Percentiles rank a stretch among this genome's conserved stretches.
phyloP scores from a whole-genome alignment of 2,113 vertebrate species.

The Carollia perspicillata region DNA sequence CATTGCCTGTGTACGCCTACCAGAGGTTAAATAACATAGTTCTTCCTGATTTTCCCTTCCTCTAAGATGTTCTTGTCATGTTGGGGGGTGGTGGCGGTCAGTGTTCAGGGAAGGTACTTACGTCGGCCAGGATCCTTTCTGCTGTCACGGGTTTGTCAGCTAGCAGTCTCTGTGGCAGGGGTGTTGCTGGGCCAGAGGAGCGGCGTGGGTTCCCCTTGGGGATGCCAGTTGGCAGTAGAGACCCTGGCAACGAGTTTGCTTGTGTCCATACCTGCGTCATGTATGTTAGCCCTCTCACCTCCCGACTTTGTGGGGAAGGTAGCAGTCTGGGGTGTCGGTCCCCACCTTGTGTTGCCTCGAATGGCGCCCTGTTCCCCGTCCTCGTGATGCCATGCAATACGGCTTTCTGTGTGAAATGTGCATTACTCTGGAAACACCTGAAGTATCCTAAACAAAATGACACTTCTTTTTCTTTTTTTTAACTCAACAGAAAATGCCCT shows the following conservation, averaged over 20 bases:
- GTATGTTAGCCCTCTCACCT: not conserved
- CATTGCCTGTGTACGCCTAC: not conserved
- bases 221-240: not conserved
- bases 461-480: constrained; percentile 37
- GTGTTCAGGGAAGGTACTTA: not conserved
- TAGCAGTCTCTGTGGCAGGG: not conserved
- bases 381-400: not conserved
- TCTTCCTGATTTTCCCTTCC: not conserved
- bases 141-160: not conserved
- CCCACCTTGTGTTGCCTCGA: not conserved
- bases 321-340: not conserved
- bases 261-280: not conserved
- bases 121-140: not conserved
- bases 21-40: not conserved
- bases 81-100: not conserved
- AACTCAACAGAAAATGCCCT: constrained; percentile 91
- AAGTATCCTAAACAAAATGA: constrained; percentile 34
- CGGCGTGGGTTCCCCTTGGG: not conserved
- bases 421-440: constrained; percentile 5
- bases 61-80: not conserved
- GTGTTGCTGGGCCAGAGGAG: not conserved
- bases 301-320: not conserved
- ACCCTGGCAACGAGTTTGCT: not conserved
- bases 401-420: not conserved
- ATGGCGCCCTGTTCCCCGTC: not conserved